Evolutionary conservation across 2,888 invertebrate species (phyloP).

Genomic region (Aromia moschata): DNA sequence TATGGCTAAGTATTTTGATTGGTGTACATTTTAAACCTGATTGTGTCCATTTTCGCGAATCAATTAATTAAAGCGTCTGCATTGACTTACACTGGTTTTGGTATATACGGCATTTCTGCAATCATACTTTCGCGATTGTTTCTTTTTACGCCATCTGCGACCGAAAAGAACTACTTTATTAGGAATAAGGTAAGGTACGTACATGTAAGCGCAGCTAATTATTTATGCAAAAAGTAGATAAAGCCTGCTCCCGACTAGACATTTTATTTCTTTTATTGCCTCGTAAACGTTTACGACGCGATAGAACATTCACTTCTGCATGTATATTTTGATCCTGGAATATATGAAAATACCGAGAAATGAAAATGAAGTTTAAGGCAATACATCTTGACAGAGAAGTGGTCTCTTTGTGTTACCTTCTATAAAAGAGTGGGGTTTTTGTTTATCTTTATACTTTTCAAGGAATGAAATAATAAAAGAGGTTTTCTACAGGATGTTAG

Average conservation of each 20-base stretch:
- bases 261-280: conserved; percentile 1
- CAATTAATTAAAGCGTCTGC: conserved; percentile 55
- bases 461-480: too few relatives aligned
- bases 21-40: conserved; percentile 54
- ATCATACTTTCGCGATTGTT: conserved; percentile 37
- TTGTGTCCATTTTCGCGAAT: conserved; percentile 53
- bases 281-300: conserved; percentile 1
- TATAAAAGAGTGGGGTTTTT: too few relatives aligned
- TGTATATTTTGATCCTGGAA: too few relatives aligned
- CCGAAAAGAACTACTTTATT: conserved; percentile 50
- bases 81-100: conserved; percentile 45
- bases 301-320: conserved; percentile 14
- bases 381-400: too few relatives aligned
- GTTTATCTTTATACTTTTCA: too few relatives aligned
- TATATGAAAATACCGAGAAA: too few relatives aligned
- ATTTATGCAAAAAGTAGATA: conserved; percentile 29
- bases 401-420: too few relatives aligned
- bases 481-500: too few relatives aligned
- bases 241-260: conserved; percentile 17
- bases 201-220: conserved; percentile 26
- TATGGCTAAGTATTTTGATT: conserved; percentile 54
- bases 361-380: too few relatives aligned
- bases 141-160: conserved; percentile 31
- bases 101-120: conserved; percentile 46
- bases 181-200: conserved; percentile 39